Evolutionary conservation across 2,113 vertebrate genomes (phyloP), one percentile per base, ranked within the genome.

Genomic region (Chaenogobius annularis): DNA sequence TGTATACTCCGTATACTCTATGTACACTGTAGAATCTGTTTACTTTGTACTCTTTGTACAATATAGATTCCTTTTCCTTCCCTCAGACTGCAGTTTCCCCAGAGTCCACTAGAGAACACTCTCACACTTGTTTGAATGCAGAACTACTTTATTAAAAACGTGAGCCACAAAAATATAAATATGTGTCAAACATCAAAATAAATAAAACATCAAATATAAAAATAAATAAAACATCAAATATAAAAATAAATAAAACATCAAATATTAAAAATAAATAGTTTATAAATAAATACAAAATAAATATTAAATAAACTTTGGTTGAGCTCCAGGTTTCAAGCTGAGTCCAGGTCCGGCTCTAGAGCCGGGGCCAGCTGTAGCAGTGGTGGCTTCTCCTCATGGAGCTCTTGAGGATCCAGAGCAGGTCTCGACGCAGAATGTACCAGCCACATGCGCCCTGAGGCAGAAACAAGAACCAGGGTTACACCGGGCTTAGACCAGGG

Each of bases 401-500:
- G 0, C 15, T 52, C 62, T 22, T 64, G 0, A 89, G 68, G 62
- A 83, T 68, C 58, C 9, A 0, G 52, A 70, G 44, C 4, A 89
- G 37, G 35, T 89, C 83, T 17, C 80, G 72, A 67, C 66, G 77
- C 70, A 89, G 70, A 70, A 69, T 68, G 72, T 40, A 44, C 85
- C 81, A 87, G 19, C 83, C 87, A 52, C 87, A 89, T 17, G 6
- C 43, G 1, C 74, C 78, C 87, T 89, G 75, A 7, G 19, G 19
- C 5, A 37, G 9, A 37, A 17, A 17, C 7, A 35, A 8, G 5
- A 10, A 40, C 37, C 37, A 9, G 3, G 37, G 37, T 40, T 40
- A 40, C 2, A 40, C 37, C 37, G 7, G 37, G 37, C 37, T 9
- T 40, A 40, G 37, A 40, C 37, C 37, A 9, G 37, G 7, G 3